These are phyloP conservation scores for Platycercus adscitus DNA, from an alignment of 2,113 vertebrate species.

Conservation along the genomic window DNA sequence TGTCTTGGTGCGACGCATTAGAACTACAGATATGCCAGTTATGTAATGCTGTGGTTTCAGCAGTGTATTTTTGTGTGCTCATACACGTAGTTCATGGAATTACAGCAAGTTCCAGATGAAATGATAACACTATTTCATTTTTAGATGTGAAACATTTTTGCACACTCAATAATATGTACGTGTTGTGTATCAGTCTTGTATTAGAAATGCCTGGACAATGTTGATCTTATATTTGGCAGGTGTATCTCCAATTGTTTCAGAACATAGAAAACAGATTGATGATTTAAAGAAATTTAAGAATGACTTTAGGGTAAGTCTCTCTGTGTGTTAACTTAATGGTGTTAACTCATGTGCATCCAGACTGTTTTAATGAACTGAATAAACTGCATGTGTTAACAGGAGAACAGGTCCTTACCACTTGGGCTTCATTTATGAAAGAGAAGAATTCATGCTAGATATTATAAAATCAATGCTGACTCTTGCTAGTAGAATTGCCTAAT, in stretches of 20 bases:
- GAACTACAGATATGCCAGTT: not conserved
- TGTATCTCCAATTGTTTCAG: slow-evolving; percentile 87
- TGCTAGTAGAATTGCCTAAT: not conserved
- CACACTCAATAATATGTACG: not conserved
- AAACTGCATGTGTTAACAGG: not conserved
- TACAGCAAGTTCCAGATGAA: not conserved
- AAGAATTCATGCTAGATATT: not conserved
- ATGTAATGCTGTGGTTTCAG: not conserved
- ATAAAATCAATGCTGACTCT: slow-evolving; percentile 34
- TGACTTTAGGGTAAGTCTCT: slow-evolving; percentile 94
- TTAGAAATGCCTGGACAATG: not conserved
- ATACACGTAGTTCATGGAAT: not conserved
- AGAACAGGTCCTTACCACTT: not conserved
- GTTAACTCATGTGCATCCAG: not conserved
- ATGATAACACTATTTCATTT: not conserved
- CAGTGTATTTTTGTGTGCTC: not conserved
- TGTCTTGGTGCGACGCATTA: not conserved
- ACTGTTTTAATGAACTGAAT: not conserved
- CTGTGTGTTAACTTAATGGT: not conserved
- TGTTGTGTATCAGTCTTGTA: not conserved
- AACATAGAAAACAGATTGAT: slow-evolving; percentile 98
- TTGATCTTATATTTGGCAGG: slow-evolving; percentile 74
- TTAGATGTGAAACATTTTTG: not conserved
- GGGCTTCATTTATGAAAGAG: not conserved
- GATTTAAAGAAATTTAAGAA: slow-evolving; percentile 99